phyloP scores from a whole-genome alignment of 2,797 vertebrate species.

The Capromys pilorides region DNA sequence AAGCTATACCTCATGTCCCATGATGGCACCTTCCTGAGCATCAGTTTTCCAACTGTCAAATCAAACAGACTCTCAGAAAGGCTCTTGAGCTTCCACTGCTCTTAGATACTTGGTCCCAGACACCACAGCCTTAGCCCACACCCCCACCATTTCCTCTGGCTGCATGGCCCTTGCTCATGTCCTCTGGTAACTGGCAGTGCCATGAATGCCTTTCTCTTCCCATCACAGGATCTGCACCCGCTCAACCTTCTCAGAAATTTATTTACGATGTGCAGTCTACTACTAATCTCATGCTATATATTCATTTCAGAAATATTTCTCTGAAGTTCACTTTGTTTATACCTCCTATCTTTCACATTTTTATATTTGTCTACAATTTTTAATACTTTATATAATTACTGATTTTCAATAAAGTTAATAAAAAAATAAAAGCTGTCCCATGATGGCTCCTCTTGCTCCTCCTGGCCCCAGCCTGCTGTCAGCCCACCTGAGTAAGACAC shows the following conservation, averaged over 20 bases:
- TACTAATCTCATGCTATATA: no score
- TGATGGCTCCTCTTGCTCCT: neutral
- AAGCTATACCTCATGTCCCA: neutral
- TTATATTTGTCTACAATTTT: no score
- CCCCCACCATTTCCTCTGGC: neutral
- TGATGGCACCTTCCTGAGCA: neutral
- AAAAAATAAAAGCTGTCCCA: neutral
- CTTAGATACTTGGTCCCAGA: neutral
- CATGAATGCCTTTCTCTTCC: no score
- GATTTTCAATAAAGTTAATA: no score
- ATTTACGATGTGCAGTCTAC: no score
- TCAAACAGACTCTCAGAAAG: neutral
- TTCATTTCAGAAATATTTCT: no score
- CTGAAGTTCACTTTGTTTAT: no score
- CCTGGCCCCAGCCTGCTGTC: neutral
- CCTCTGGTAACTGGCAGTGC: neutral
- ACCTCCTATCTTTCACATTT: no score
- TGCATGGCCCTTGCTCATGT: neutral
- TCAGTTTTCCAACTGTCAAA: neutral
- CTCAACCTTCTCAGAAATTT: neutral
- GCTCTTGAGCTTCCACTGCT: rapidly evolving
- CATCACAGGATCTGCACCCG: neutral
- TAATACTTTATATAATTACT: no score
- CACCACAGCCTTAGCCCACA: no score
- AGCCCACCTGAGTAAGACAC: neutral